Conservation (phyloP, 2,888 invertebrate species). For the Eremobia ochroleuca region DNA sequence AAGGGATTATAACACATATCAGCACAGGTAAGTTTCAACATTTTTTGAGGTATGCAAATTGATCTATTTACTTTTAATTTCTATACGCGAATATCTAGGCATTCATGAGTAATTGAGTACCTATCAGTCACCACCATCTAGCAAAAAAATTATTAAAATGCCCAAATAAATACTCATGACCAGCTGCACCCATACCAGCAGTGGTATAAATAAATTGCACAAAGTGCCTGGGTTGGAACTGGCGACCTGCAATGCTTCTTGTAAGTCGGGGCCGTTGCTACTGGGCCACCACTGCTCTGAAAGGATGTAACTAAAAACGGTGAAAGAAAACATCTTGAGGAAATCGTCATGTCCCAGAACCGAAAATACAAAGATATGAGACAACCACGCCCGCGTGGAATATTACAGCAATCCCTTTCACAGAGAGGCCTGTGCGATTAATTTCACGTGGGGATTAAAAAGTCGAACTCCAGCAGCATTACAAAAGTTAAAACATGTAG, state of each 20-base stretch:
- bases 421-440: neutral
- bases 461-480: neutral
- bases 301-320: neutral
- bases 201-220: neutral
- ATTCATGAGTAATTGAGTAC: neutral
- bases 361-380: neutral
- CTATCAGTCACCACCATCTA: neutral
- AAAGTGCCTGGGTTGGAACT: neutral
- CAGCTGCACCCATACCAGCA: neutral
- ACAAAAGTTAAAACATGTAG: neutral
- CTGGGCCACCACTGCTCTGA: neutral
- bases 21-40: conserved; percentile 80
- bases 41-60: neutral
- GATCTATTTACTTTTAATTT: neutral
- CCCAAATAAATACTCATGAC: neutral
- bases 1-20: conserved; percentile 84
- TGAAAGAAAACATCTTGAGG: neutral
- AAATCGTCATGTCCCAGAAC: too few relatives aligned
- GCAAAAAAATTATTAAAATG: neutral
- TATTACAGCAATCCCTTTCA: neutral
- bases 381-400: neutral
- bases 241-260: neutral
- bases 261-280: neutral
- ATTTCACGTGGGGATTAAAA: neutral
- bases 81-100: neutral